These are phyloP conservation scores for Dermatemys mawii DNA, from an alignment of 2,113 vertebrate genomes.

Conservation along the genomic window DNA sequence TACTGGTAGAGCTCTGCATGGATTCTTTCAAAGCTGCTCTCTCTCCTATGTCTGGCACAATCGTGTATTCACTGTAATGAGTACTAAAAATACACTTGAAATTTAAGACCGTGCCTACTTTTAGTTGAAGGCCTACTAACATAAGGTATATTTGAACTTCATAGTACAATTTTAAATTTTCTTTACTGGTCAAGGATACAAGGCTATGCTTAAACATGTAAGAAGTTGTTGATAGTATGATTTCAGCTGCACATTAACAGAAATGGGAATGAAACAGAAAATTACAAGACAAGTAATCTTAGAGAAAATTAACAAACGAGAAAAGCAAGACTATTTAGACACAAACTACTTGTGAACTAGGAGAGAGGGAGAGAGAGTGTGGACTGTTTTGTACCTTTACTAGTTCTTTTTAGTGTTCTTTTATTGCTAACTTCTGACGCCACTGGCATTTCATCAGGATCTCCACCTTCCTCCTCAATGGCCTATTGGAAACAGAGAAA, in stretches of 20 bases:
- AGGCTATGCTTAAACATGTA: background rate
- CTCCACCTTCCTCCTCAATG: constrained; percentile 95
- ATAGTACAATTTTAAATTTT: background rate
- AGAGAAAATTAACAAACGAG: background rate
- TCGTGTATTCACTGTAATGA: rapidly evolving
- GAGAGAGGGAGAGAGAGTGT: too few relatives aligned
- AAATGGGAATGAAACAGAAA: background rate
- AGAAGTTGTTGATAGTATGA: background rate
- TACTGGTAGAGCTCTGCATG: too few relatives aligned
- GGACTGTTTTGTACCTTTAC: constrained; percentile 81
- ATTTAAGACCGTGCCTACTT: background rate
- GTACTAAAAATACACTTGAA: background rate
- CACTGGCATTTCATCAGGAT: constrained; percentile 91
- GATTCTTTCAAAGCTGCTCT: background rate
- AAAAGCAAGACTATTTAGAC: background rate
- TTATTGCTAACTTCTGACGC: constrained; percentile 83
- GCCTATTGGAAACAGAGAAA: constrained; percentile 78
- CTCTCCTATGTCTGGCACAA: background rate
- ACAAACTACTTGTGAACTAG: background rate
- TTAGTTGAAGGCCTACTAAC: background rate
- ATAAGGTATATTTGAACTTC: rapidly evolving
- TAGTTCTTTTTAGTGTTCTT: constrained; percentile 82
- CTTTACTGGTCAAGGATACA: rapidly evolving
- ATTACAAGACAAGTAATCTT: background rate
- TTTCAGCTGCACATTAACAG: background rate